phyloP scores from a whole-genome alignment of 2,113 vertebrate genomes.

The Trematocara unimaculatum region DNA sequence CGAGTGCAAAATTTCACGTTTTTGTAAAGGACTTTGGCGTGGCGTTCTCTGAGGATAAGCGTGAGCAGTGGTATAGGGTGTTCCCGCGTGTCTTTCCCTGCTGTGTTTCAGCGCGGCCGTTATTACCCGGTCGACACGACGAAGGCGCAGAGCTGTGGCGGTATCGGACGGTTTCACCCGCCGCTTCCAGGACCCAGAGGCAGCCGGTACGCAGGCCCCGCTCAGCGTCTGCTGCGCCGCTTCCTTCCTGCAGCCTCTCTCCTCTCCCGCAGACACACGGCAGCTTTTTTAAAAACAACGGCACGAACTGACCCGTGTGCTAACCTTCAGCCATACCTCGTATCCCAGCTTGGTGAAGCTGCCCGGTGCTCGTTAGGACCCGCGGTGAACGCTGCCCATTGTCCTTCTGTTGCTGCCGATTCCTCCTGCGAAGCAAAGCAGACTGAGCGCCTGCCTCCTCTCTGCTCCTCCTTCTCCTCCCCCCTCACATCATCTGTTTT shows the following conservation, averaged over 20 bases:
- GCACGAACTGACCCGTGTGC: accelerated
- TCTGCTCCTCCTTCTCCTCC: constrained; percentile 29
- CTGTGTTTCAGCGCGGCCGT: not conserved
- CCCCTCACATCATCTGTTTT: constrained; percentile 24
- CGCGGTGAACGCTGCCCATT: constrained; percentile 33
- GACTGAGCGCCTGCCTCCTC: constrained; percentile 15
- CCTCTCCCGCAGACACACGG: not conserved
- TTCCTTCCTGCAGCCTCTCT: constrained; percentile 53
- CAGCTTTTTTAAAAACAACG: not conserved
- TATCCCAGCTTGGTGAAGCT: not conserved
- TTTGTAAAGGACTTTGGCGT: not conserved
- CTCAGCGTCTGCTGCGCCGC: constrained; percentile 36
- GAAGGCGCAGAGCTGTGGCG: not conserved
- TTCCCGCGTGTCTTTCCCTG: not conserved
- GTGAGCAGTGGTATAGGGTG: not conserved
- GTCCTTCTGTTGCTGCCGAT: constrained; percentile 50
- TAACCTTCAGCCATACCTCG: constrained; percentile 18
- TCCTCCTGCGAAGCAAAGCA: constrained; percentile 47
- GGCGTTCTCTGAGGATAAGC: not conserved
- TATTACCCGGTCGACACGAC: not conserved
- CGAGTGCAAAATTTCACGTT: not conserved
- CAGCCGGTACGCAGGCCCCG: constrained; percentile 37
- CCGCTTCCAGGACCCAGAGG: constrained; percentile 1
- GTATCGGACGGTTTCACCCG: not conserved
- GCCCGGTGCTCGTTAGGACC: constrained; percentile 42